Conservation (phyloP, 2,113 vertebrate genomes). For the Baryphthengus martii region DNA sequence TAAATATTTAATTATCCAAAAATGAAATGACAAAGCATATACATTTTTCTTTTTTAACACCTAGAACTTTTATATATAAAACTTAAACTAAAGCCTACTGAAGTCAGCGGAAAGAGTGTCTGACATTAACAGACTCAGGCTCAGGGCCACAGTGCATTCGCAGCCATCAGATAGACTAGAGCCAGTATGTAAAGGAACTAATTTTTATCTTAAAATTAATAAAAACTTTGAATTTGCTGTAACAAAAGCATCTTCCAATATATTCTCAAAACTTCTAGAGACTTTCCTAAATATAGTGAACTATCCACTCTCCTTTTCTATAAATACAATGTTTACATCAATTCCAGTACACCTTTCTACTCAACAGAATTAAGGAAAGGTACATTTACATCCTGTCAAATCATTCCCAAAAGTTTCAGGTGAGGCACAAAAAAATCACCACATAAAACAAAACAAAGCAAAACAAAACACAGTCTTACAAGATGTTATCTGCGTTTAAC, state of each 20-base stretch:
- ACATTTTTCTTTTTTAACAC: neutral
- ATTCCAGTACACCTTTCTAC: conserved; percentile 6
- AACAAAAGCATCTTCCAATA: neutral
- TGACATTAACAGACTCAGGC: neutral
- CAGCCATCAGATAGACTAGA: neutral
- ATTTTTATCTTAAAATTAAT: neutral
- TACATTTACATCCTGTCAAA: neutral
- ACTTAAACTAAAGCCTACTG: neutral
- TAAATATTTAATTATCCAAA: neutral
- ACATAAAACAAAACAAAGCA: neutral
- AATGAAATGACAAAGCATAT: neutral
- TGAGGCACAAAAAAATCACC: conserved; percentile 36
- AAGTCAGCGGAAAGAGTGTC: neutral
- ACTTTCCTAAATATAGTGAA: neutral
- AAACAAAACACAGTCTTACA: conserved; percentile 37
- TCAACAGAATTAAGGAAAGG: conserved; percentile 43
- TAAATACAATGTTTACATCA: neutral
- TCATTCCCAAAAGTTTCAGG: conserved; percentile 35
- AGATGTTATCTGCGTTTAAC: conserved; percentile 67
- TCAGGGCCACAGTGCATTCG: neutral
- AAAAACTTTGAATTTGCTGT: neutral
- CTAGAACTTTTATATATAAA: neutral
- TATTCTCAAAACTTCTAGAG: neutral
- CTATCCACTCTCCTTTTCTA: neutral
- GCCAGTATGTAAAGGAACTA: neutral